phyloP scores from a whole-genome alignment of 2,113 vertebrate genomes.

The Lucifuga dentata region DNA sequence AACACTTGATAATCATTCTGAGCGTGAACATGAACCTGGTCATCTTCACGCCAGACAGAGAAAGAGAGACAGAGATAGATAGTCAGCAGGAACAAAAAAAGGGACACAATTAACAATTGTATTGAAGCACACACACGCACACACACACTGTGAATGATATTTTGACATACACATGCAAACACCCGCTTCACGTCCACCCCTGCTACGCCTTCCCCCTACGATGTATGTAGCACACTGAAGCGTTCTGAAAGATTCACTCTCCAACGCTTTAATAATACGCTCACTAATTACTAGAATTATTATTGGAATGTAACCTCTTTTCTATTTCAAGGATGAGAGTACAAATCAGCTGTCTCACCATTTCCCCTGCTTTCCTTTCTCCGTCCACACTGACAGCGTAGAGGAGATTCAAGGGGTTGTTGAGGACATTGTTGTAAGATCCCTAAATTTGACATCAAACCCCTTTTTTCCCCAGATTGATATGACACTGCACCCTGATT shows the following conservation, averaged over 20 bases:
- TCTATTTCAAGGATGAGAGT: constrained; percentile 77
- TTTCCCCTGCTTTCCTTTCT: constrained; percentile 16
- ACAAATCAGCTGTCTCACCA: constrained; percentile 17
- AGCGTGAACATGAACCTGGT: constrained; percentile 48
- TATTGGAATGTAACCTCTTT: constrained; percentile 84
- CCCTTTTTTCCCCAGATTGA: background rate
- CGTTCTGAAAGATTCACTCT: constrained; percentile 62
- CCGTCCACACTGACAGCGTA: background rate
- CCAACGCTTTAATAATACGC: constrained; percentile 66
- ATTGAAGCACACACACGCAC: background rate
- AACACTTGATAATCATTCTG: constrained; percentile 64
- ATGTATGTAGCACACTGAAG: constrained; percentile 79
- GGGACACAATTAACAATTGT: background rate
- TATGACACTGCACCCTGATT: background rate
- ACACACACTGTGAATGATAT: background rate
- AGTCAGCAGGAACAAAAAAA: constrained; percentile 44
- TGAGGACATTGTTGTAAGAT: too few species aligned
- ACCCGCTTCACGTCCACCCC: background rate
- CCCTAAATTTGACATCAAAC: too few species aligned
- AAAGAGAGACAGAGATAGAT: background rate
- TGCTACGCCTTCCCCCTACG: background rate
- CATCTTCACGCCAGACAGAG: constrained; percentile 44
- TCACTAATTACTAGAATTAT: constrained; percentile 82
- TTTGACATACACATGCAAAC: background rate
- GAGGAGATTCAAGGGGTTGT: too few species aligned